Evolutionary conservation across 1,140 invertebrate species (phyloP).

Genomic region (Epicauta chinensis): DNA sequence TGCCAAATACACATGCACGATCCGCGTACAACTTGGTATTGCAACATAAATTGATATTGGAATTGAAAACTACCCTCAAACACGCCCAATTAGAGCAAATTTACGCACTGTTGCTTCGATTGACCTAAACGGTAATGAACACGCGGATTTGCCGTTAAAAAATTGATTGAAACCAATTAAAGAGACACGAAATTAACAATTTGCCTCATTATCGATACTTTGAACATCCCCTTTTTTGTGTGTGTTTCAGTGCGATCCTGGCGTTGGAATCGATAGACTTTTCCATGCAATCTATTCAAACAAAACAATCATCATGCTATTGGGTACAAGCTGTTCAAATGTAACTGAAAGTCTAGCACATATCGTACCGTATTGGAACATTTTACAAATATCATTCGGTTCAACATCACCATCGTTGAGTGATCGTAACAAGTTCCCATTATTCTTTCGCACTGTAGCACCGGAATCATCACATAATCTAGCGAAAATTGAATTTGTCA

Average conservation of each 20-base stretch:
- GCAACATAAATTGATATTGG: too few relatives aligned
- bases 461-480: slow-evolving; percentile 83
- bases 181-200: not conserved
- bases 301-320: slow-evolving; percentile 61
- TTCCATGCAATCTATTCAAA: slow-evolving; percentile 85
- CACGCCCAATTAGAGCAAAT: too few relatives aligned
- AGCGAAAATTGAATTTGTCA: slow-evolving; percentile 76
- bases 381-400: slow-evolving; percentile 84
- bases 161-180: not conserved
- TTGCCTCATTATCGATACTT: not conserved
- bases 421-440: slow-evolving; percentile 74
- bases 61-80: too few relatives aligned
- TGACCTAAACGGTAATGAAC: too few relatives aligned
- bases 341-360: slow-evolving; percentile 85
- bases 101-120: too few relatives aligned
- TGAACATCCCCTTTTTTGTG: not conserved
- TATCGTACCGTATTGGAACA: slow-evolving; percentile 87
- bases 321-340: slow-evolving; percentile 83
- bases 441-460: slow-evolving; percentile 81
- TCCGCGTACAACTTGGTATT: too few relatives aligned
- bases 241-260: slow-evolving; percentile 75
- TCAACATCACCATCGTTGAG: slow-evolving; percentile 79
- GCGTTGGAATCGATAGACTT: slow-evolving; percentile 80
- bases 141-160: too few relatives aligned
- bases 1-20: too few relatives aligned